These are phyloP conservation scores for Aptenodytes patagonicus DNA, from an alignment of 2,113 vertebrate species.

Conservation along the genomic window DNA sequence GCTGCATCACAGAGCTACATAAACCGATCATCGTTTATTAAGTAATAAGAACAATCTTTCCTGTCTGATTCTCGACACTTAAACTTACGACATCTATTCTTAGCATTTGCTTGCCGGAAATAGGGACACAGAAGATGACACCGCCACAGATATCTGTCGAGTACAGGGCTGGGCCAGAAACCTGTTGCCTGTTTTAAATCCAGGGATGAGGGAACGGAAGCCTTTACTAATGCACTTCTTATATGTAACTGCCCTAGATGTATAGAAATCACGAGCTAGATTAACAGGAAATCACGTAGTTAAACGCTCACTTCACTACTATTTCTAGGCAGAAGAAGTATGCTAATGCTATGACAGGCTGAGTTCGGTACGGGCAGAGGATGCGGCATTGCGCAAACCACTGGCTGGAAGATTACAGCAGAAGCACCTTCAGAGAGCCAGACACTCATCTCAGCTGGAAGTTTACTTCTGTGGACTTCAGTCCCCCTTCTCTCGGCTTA, in stretches of 20 bases:
- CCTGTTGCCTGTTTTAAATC: neutral
- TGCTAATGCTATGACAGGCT: neutral
- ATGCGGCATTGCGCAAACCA: neutral
- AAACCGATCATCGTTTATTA: accelerated
- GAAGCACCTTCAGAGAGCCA: neutral
- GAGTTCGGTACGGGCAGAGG: neutral
- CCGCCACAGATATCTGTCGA: accelerated
- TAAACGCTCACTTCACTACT: neutral
- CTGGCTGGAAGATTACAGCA: neutral
- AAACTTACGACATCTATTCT: neutral
- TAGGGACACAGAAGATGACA: neutral
- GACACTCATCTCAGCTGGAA: neutral
- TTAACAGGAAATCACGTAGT: neutral
- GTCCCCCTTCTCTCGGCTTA: neutral
- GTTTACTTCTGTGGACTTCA: neutral
- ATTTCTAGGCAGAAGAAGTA: neutral
- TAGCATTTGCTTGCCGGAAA: neutral
- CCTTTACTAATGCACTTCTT: neutral
- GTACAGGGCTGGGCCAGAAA: neutral
- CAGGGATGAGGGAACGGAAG: neutral
- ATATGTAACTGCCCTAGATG: neutral
- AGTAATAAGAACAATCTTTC: no score
- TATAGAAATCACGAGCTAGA: neutral
- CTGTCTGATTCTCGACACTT: neutral
- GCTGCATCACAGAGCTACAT: neutral